Conservation (phyloP, 2,113 vertebrate genomes). For the Promerops cafer region DNA sequence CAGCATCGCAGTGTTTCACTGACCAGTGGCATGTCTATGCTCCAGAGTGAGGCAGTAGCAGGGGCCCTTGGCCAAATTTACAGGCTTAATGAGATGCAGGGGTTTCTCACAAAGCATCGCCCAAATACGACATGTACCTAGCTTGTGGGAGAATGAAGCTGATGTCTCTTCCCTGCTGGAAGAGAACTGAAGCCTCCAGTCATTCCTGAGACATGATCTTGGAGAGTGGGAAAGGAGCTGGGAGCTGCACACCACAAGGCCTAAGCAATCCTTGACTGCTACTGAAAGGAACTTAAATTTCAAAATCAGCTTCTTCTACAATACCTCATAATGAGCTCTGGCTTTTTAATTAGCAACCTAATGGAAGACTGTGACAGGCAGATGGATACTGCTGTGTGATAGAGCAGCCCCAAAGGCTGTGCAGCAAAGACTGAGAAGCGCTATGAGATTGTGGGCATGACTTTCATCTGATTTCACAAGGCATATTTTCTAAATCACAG, state of each 20-base stretch:
- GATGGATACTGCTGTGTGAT: fast-evolving
- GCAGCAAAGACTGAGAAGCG: not conserved
- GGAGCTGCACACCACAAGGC: not conserved
- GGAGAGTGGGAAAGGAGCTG: not conserved
- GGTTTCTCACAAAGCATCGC: not conserved
- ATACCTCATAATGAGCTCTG: not conserved
- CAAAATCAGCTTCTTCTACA: not conserved
- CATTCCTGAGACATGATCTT: not conserved
- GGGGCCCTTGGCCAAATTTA: not conserved
- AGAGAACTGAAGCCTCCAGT: not conserved
- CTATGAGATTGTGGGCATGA: not conserved
- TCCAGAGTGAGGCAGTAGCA: not conserved
- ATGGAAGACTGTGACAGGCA: not conserved
- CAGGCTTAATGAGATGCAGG: not conserved
- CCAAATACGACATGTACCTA: not conserved
- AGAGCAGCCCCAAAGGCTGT: not conserved
- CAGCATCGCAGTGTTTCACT: not conserved
- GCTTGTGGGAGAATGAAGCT: not conserved
- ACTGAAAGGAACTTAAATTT: not conserved
- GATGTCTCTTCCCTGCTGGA: not conserved
- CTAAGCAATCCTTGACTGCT: not conserved
- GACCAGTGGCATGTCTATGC: not conserved
- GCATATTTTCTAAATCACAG: not conserved
- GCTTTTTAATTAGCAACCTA: not conserved
- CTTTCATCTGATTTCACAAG: not conserved